phyloP scores from a whole-genome alignment of 1,140 invertebrate genomes.

The Cyphomyrmex costatus region DNA sequence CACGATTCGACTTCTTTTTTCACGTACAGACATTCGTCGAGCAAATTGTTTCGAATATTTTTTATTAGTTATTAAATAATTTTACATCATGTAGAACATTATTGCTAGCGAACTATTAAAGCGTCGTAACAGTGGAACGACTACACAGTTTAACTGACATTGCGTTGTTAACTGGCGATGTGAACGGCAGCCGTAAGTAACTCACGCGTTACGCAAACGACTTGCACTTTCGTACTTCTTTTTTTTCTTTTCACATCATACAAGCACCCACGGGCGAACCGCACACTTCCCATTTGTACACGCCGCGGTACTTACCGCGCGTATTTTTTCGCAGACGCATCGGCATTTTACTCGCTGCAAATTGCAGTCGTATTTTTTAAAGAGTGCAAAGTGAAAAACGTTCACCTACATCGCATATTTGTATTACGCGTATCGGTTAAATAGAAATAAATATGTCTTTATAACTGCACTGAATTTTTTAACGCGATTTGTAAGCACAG shows the following conservation, averaged over 20 bases:
- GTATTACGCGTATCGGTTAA: neutral
- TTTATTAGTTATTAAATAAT: neutral
- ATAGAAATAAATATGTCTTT: neutral
- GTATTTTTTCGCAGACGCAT: slow-evolving; percentile 67
- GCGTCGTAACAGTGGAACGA: neutral
- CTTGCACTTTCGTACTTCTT: slow-evolving; percentile 80
- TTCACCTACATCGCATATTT: slow-evolving; percentile 6
- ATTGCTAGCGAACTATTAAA: neutral
- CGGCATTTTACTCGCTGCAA: slow-evolving; percentile 37
- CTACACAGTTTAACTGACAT: slow-evolving; percentile 4
- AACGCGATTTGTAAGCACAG: neutral
- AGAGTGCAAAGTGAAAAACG: slow-evolving; percentile 51
- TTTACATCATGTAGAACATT: neutral
- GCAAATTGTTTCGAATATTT: neutral
- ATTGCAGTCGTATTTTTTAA: slow-evolving; percentile 44
- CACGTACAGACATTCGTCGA: neutral
- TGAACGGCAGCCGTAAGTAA: slow-evolving; percentile 73
- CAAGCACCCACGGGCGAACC: slow-evolving; percentile 72
- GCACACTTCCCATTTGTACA: slow-evolving; percentile 73
- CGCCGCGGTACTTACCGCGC: slow-evolving; percentile 56
- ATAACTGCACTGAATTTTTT: neutral
- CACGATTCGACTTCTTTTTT: neutral
- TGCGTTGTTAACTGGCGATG: slow-evolving; percentile 54
- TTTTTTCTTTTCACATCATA: slow-evolving; percentile 76
- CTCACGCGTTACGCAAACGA: slow-evolving; percentile 79